Evolutionary conservation across 1,140 invertebrate genomes (phyloP), one percentile per base, ranked within the genome.

Genomic region (Anoplolepis gracilipes): DNA sequence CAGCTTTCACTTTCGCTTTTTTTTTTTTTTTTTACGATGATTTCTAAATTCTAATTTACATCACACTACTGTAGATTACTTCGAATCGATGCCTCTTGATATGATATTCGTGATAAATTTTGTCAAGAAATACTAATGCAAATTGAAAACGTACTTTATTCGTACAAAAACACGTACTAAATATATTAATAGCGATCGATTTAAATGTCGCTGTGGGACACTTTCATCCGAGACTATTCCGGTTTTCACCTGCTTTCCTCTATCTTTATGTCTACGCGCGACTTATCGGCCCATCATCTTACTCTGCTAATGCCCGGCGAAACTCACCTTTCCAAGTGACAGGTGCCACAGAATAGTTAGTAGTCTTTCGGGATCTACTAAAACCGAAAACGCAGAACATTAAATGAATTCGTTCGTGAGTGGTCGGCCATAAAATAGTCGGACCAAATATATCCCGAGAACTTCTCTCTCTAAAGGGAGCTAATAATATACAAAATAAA

Each of bases 191-290:
- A 39, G 33, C 46, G 11, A 57, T 55, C 59, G 79, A 88, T 87
- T 49, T 49, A 70, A 75, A 85, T 77, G 62, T 78, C 16, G 28
- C 39, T n/a, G n/a, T n/a, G 28, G 64, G 49, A 59, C 42, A 59
- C 39, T 22, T 72, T 69, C 33, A 11, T 57, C 11, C 36, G 16
- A 53, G 33, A 73, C 36, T n/a, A 49, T 73, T n/a, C 28, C 11
- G 19, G 19, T 78, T 90, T 91, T 91, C 90, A 91, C 90, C 90
- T 91, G 90, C 88, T 91, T 91, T 91, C 62, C 90, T 49, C 46
- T 88, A 84, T 85, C 77, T 84, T 79, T 73, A 57, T 8, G 49
- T 30, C 28, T 22, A 55, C 64, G 22, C 39, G 76, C 53, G 13
- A 87, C 90, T 90, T 90, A 90, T 90, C 90, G 59, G 49, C 42